These are phyloP conservation scores for Collichthys lucidus DNA, from an alignment of 2,113 vertebrate genomes.

Conservation along the genomic window DNA sequence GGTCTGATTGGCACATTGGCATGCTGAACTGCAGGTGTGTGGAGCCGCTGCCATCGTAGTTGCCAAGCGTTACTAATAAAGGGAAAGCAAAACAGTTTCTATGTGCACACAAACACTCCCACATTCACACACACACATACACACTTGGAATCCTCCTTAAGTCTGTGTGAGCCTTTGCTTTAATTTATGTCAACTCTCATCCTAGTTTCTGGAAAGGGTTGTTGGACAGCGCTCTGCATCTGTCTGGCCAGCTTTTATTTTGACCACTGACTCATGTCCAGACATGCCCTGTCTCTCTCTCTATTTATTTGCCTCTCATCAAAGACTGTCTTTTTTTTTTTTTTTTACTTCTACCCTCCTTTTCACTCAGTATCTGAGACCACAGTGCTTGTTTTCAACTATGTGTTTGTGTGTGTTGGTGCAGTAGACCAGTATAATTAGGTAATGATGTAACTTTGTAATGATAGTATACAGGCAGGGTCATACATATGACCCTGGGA, in stretches of 20 bases:
- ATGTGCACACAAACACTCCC: neutral
- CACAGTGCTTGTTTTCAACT: slow-evolving; percentile 39
- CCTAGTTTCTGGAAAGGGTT: slow-evolving; percentile 63
- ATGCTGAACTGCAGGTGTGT: slow-evolving; percentile 67
- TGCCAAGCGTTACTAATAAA: slow-evolving; percentile 65
- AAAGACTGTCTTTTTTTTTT: slow-evolving; percentile 32
- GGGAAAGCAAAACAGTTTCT: slow-evolving; percentile 64
- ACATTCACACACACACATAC: slow-evolving; percentile 22
- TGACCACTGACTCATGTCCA: slow-evolving; percentile 76
- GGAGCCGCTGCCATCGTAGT: slow-evolving; percentile 56
- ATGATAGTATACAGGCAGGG: slow-evolving; percentile 75
- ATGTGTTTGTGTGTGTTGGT: slow-evolving; percentile 37
- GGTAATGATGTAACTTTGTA: slow-evolving; percentile 75
- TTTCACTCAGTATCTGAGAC: slow-evolving; percentile 43
- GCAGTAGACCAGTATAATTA: slow-evolving; percentile 68
- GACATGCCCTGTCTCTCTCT: slow-evolving; percentile 62
- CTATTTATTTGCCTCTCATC: slow-evolving; percentile 56
- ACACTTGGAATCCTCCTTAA: slow-evolving; percentile 42
- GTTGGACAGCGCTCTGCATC: slow-evolving; percentile 42
- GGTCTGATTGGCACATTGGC: slow-evolving; percentile 61
- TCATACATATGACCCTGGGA: slow-evolving; percentile 80
- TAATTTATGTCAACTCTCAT: slow-evolving; percentile 64
- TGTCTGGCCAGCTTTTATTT: slow-evolving; percentile 63
- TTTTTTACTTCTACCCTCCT: slow-evolving; percentile 35
- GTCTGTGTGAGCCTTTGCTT: slow-evolving; percentile 30